phyloP scores from a whole-genome alignment of 2,113 vertebrate genomes.

The Synodontis membranacea region DNA sequence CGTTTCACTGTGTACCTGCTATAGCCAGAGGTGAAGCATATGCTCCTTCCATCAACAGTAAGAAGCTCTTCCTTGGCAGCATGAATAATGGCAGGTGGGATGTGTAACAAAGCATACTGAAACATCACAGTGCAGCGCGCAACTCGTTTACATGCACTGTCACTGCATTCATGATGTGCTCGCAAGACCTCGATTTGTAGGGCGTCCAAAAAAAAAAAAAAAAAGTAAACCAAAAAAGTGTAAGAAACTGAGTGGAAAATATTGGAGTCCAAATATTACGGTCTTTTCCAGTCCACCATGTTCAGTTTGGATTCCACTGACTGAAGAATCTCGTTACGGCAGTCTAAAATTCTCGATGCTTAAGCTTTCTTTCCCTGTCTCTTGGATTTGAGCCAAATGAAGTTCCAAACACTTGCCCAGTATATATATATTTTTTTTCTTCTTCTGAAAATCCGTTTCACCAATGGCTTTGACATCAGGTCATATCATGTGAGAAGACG shows the following conservation, averaged over 20 bases:
- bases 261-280: background rate
- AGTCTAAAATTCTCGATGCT: background rate
- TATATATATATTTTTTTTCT: background rate
- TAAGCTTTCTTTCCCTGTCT: background rate
- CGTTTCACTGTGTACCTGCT: background rate
- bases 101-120: background rate
- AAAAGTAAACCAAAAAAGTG: background rate
- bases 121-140: background rate
- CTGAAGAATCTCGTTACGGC: background rate
- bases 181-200: background rate
- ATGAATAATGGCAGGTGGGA: conserved; percentile 11
- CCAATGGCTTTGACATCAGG: background rate
- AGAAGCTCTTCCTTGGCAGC: background rate
- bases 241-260: background rate
- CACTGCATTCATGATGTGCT: background rate
- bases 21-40: conserved; percentile 6
- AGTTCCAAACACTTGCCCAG: background rate
- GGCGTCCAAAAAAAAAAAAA: background rate
- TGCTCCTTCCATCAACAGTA: background rate
- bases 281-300: background rate
- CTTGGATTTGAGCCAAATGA: background rate
- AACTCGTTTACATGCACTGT: background rate
- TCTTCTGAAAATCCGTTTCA: background rate
- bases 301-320: background rate
- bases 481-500: background rate